These are phyloP conservation scores for Plagodis dolabraria DNA, from an alignment of 2,888 invertebrate genomes.

Conservation along the genomic window DNA sequence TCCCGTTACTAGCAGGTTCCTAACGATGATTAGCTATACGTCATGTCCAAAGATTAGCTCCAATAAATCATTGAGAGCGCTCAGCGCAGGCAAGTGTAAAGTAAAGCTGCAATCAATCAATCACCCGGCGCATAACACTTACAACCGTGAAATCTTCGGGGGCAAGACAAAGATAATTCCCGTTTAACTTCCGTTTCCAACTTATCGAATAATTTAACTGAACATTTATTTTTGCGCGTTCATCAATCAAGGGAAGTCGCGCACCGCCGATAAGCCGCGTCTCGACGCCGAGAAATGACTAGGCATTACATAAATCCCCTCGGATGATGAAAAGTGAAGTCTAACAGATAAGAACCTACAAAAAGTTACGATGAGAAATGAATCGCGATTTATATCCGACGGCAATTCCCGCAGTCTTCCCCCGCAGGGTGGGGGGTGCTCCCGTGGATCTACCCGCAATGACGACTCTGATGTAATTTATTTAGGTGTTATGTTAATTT, in stretches of 20 bases:
- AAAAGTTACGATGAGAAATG: slow-evolving; percentile 86
- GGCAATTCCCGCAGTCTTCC: slow-evolving; percentile 58
- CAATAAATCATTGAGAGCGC: slow-evolving; percentile 40
- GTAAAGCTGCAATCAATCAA: slow-evolving; percentile 69
- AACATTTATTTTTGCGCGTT: slow-evolving; percentile 86
- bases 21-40: slow-evolving; percentile 34
- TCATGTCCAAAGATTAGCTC: slow-evolving; percentile 36
- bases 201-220: slow-evolving; percentile 86
- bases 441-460: slow-evolving; percentile 28
- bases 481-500: slow-evolving; percentile 32
- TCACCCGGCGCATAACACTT: slow-evolving; percentile 79
- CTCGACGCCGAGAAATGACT: slow-evolving; percentile 86
- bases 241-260: slow-evolving; percentile 84
- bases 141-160: slow-evolving; percentile 81
- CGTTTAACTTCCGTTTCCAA: slow-evolving; percentile 86
- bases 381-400: slow-evolving; percentile 84
- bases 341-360: slow-evolving; percentile 86
- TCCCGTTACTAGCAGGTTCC: slow-evolving; percentile 5
- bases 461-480: slow-evolving; percentile 28
- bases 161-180: slow-evolving; percentile 86
- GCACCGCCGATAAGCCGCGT: slow-evolving; percentile 81
- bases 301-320: slow-evolving; percentile 86
- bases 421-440: slow-evolving; percentile 11
- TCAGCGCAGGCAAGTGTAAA: slow-evolving; percentile 35
- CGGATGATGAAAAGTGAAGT: slow-evolving; percentile 86